Percentiles rank a stretch among this genome's conserved stretches.
phyloP scores from a whole-genome alignment of 2,888 invertebrate species.

The Scelioninae gen. 2 region DNA sequence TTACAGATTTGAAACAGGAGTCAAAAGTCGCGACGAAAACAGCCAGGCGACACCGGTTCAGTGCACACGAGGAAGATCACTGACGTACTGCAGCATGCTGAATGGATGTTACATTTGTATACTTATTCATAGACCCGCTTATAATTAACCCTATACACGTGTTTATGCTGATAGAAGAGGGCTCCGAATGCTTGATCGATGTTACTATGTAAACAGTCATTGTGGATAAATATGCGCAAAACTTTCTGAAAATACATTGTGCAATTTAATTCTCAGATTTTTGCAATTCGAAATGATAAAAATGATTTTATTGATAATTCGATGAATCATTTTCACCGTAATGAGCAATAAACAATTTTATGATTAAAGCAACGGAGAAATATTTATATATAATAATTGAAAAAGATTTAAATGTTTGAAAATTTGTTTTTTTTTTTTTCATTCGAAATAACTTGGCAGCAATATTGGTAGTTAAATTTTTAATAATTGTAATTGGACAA shows the following conservation, averaged over 20 bases:
- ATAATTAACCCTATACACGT: constrained; percentile 59
- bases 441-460: too few relatives aligned
- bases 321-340: too few relatives aligned
- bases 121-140: constrained; percentile 55
- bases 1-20: constrained; percentile 35
- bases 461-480: too few relatives aligned
- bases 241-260: constrained; percentile 12
- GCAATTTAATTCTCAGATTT: too few relatives aligned
- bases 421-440: too few relatives aligned
- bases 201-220: constrained; percentile 56
- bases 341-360: too few relatives aligned
- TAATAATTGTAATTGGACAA: too few relatives aligned
- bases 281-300: not conserved
- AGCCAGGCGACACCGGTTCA: constrained; percentile 46
- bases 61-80: constrained; percentile 58
- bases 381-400: too few relatives aligned
- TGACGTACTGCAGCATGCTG: constrained; percentile 58
- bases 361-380: too few relatives aligned
- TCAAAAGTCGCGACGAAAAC: constrained; percentile 41
- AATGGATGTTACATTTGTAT: constrained; percentile 59
- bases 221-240: constrained; percentile 9
- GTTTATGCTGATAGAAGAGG: constrained; percentile 54
- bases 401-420: too few relatives aligned
- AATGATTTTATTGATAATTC: too few relatives aligned
- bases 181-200: constrained; percentile 54